Evolutionary conservation across 2,113 vertebrate genomes (phyloP).

Genomic region (Tetrax tetrax): DNA sequence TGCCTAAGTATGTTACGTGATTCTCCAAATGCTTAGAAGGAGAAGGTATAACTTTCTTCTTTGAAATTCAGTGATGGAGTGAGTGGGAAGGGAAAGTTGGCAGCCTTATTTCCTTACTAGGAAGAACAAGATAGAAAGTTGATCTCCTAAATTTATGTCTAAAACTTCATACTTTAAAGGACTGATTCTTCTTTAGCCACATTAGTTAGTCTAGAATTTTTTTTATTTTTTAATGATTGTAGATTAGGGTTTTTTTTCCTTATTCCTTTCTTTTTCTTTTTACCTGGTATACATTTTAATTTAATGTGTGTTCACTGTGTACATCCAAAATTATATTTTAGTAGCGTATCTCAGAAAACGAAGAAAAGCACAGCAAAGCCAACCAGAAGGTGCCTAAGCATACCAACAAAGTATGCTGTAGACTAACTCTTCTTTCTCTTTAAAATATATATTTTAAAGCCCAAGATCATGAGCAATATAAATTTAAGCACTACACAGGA

Average conservation of each 20-base stretch:
- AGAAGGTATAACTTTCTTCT: neutral
- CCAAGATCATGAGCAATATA: neutral
- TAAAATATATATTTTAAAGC: neutral
- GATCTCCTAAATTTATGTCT: neutral
- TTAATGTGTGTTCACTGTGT: neutral
- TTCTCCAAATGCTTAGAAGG: neutral
- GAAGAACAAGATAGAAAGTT: neutral
- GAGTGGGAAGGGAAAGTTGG: neutral
- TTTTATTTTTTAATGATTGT: neutral
- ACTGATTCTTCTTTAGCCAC: neutral
- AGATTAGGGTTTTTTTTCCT: neutral
- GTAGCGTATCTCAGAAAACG: neutral
- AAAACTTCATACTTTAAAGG: neutral
- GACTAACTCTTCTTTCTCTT: neutral
- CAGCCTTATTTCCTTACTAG: neutral
- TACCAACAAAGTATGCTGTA: neutral
- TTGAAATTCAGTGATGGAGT: neutral
- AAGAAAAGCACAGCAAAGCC: neutral
- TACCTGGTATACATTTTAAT: neutral
- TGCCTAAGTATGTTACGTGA: neutral
- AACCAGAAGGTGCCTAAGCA: neutral
- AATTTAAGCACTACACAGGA: neutral
- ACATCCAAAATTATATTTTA: neutral
- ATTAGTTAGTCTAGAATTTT: neutral
- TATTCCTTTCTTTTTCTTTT: neutral